Conservation (phyloP, 2,113 vertebrate genomes). For the Chauna torquata region DNA sequence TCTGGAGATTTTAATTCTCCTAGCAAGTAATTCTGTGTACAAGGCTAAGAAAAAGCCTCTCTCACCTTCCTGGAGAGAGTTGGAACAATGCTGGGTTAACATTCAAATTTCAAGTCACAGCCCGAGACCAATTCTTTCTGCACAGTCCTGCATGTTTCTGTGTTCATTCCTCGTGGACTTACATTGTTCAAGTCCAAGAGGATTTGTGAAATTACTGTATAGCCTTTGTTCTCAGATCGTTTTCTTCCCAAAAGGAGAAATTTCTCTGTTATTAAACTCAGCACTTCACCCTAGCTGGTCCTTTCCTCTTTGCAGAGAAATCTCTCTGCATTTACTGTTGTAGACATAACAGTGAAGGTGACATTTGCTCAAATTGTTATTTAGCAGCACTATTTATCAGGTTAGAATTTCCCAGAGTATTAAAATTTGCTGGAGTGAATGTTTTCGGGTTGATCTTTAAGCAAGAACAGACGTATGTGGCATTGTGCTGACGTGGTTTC, state of each 20-base stretch:
- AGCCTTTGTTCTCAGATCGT: not conserved
- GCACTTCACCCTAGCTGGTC: not conserved
- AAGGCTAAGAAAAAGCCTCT: constrained; percentile 20
- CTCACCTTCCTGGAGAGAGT: constrained; percentile 11
- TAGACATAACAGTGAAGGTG: constrained; percentile 1
- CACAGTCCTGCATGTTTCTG: not conserved
- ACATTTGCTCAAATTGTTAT: not conserved
- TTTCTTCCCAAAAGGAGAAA: not conserved
- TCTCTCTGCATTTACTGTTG: not conserved
- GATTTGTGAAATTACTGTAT: not conserved
- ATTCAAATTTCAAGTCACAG: not conserved
- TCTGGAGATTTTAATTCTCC: constrained; percentile 43
- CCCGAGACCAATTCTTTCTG: not conserved
- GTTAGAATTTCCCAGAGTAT: not conserved
- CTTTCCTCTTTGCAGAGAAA: not conserved
- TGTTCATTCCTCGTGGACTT: not conserved
- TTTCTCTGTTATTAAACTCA: not conserved
- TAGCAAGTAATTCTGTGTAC: constrained; percentile 18
- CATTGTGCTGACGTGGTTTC: not conserved
- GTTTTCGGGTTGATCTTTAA: not conserved
- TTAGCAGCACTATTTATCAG: not conserved
- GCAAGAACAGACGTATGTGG: not conserved
- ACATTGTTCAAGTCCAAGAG: not conserved
- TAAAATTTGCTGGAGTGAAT: not conserved
- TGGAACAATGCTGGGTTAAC: constrained; percentile 34